Evolutionary conservation across 2,113 vertebrate genomes (phyloP), one percentile per base, ranked within the genome.

Genomic region (Aldabrachelys gigantea): DNA sequence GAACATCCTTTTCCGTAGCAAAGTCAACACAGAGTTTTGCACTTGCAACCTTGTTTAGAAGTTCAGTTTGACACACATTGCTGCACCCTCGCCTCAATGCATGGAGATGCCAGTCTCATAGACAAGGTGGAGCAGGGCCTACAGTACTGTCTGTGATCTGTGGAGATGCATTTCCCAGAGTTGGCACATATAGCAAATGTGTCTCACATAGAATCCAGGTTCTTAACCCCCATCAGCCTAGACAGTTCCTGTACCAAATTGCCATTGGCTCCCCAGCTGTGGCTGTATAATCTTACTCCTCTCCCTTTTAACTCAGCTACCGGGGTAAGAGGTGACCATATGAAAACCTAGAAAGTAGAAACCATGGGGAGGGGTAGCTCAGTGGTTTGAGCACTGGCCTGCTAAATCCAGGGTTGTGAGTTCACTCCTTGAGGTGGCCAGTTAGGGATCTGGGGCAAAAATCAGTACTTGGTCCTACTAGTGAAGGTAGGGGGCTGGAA

Each of bases 101-200:
- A 8, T 49, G 65, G 80, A 85, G 79, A 41, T 88, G 83, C 24
- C 44, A 80, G 5, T 35, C 35, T 72, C 19, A 5, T 8, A 72
- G n/a, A 38, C 6, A 2, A 75, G n/a, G 22, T 24, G 27, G 52
- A 56, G 25, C 56, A 53, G 35, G 79, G 80, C 49, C 87, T 93
- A 85, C 89, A 87, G 85, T 90, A 21, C 89, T 21, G 49, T 88
- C 72, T 96, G 83, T 94, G 88, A 92, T 92, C 82, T 84, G 83
- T 72, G 84, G 80, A 31, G 62, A 80, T 1, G 38, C 80, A 81
- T 92, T 89, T 85, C 78, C 82, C 49, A 0, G 2, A 86, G 80
- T 38, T 93, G 69, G 82, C 14, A 19, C 38, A 11, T 38, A 62
- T 49, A 72, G 38, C 81, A 88, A 49, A 91, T 85, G 85, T 38